Evolutionary conservation across 2,113 vertebrate species (phyloP).

Genomic region (Gymnobelideus leadbeateri): DNA sequence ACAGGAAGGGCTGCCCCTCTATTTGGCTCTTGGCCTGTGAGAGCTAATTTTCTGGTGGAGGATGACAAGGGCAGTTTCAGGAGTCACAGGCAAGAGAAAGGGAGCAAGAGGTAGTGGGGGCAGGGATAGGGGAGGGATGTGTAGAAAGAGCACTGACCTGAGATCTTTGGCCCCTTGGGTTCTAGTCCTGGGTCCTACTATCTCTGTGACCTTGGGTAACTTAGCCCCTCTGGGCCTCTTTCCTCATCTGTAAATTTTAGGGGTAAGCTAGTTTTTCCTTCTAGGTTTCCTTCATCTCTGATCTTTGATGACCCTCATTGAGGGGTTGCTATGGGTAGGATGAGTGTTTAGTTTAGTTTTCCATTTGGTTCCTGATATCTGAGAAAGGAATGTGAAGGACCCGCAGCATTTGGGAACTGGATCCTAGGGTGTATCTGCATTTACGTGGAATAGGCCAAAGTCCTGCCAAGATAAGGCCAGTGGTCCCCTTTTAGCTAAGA

Average conservation of each 20-base stretch:
- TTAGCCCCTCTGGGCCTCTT: neutral
- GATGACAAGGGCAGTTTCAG: neutral
- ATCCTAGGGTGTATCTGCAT: neutral
- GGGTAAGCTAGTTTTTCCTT: neutral
- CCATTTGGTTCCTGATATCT: neutral
- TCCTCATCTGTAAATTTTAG: neutral
- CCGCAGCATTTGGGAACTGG: neutral
- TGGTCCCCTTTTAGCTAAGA: neutral
- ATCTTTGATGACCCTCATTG: neutral
- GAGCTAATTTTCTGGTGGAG: neutral
- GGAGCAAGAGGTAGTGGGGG: neutral
- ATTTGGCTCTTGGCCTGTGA: neutral
- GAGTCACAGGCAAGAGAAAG: neutral
- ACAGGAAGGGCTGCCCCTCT: neutral
- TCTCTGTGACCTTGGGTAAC: neutral
- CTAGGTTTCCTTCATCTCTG: neutral
- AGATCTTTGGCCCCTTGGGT: neutral
- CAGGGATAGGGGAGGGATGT: neutral
- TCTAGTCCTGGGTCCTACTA: neutral
- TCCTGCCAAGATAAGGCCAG: neutral
- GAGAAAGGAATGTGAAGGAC: neutral
- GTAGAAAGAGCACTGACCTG: neutral
- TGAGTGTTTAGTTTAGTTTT: neutral
- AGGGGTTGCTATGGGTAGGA: neutral
- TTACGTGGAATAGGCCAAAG: neutral